Evolutionary conservation across 2,888 invertebrate genomes (phyloP).

Genomic region (Branchellion lobata): DNA sequence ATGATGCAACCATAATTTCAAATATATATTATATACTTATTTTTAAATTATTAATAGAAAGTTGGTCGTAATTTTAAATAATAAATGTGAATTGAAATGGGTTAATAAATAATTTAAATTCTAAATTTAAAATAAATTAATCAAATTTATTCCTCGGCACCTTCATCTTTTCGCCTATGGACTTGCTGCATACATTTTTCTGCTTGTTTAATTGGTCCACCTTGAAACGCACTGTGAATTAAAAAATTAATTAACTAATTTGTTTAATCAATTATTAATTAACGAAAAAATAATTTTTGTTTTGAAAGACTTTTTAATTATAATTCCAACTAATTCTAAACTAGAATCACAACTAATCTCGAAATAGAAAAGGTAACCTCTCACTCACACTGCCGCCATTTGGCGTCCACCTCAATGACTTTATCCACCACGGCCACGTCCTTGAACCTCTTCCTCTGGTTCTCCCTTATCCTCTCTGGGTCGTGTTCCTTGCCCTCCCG

Average conservation of each 20-base stretch:
- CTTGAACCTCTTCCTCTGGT: conserved; percentile 88
- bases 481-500: conserved; percentile 92
- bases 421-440: conserved; percentile 86
- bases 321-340: too few species aligned
- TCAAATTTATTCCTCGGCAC: conserved; percentile 54
- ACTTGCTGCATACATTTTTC: conserved; percentile 94
- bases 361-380: too few species aligned
- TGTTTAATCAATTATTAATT: neutral
- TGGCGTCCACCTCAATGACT: conserved; percentile 82
- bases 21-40: too few species aligned
- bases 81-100: neutral
- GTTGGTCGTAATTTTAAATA: neutral
- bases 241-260: too few species aligned
- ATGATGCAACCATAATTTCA: too few species aligned
- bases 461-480: conserved; percentile 84
- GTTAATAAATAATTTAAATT: neutral
- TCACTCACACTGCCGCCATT: conserved; percentile 77
- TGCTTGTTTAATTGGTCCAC: conserved; percentile 92
- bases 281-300: neutral
- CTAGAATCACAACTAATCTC: neutral
- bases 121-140: neutral
- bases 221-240: conserved; percentile 72
- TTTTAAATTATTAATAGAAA: too few species aligned
- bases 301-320: too few species aligned
- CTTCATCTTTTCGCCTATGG: conserved; percentile 96